Percentiles rank a stretch among this genome's conserved stretches.
Conservation (phyloP, 37 sponge, comb jelly and placozoan species). For the Spongilla lacustris region DNA sequence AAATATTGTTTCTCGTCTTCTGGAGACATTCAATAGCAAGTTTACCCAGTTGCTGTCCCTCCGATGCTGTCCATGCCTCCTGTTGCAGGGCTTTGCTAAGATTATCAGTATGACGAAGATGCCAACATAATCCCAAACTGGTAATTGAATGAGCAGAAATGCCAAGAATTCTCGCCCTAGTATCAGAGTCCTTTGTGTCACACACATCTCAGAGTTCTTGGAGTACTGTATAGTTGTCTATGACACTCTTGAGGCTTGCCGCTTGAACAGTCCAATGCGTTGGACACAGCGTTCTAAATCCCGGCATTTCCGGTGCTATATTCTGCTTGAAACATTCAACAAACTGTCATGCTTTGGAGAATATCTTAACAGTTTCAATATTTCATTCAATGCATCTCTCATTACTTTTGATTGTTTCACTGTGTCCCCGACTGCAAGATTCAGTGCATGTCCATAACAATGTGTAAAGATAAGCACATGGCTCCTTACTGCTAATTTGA, state of each 20-base stretch:
- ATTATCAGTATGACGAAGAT: conserved; percentile 46
- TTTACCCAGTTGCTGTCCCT: conserved; percentile 40
- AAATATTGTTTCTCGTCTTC: conserved; percentile 23
- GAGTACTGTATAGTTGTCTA: conserved; percentile 39
- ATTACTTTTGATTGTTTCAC: conserved; percentile 32
- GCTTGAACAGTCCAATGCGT: conserved; percentile 56
- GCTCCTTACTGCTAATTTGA: conserved; percentile 44
- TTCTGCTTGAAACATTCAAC: conserved; percentile 22
- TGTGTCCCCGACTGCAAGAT: conserved; percentile 29
- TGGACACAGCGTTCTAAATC: conserved; percentile 58
- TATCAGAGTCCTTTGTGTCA: conserved; percentile 37
- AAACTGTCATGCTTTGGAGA: conserved; percentile 45
- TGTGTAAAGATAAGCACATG: conserved; percentile 48
- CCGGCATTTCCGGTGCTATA: conserved; percentile 38
- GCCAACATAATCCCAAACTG: conserved; percentile 29
- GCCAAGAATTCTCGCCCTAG: conserved; percentile 33
- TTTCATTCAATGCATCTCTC: conserved; percentile 57
- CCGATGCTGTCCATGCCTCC: conserved; percentile 29
- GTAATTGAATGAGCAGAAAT: conserved; percentile 21
- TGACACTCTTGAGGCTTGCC: conserved; percentile 34
- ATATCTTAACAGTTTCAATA: conserved; percentile 56
- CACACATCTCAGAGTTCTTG: conserved; percentile 42
- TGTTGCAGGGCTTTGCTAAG: conserved; percentile 53
- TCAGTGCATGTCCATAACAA: conserved; percentile 63
- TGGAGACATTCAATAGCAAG: conserved; percentile 34